These are phyloP conservation scores for Ardeotis arabs DNA, from an alignment of 2,113 vertebrate genomes.

Conservation along the genomic window DNA sequence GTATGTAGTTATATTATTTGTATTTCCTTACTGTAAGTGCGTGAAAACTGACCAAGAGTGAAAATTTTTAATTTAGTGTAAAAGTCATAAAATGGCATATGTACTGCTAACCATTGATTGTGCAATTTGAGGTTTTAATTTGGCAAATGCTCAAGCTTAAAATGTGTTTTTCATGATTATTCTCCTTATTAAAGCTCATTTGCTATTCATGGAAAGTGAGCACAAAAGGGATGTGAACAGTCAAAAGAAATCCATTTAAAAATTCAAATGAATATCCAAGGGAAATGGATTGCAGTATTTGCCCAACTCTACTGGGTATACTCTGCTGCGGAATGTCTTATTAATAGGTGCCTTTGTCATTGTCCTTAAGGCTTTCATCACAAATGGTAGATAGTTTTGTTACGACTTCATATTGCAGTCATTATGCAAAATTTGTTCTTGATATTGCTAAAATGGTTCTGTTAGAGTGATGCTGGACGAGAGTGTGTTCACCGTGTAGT, in stretches of 20 bases:
- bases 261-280: constrained; percentile 49
- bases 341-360: constrained; percentile 43
- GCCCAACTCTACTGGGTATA: constrained; percentile 7
- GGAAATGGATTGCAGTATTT: constrained; percentile 36
- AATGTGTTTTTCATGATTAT: constrained; percentile 68
- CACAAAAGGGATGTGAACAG: constrained; percentile 51
- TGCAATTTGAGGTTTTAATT: constrained; percentile 24
- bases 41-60: constrained; percentile 13
- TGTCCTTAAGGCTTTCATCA: constrained; percentile 41
- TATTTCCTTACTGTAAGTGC: not conserved
- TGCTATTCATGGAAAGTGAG: constrained; percentile 47
- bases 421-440: constrained; percentile 10
- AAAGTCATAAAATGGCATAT: not conserved
- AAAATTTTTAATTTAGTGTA: not conserved
- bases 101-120: not conserved
- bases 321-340: not conserved
- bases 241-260: constrained; percentile 45
- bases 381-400: not conserved
- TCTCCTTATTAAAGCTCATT: constrained; percentile 59
- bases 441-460: not conserved
- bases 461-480: not conserved
- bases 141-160: constrained; percentile 61
- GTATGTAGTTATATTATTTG: not conserved
- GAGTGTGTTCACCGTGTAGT: not conserved
- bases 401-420: not conserved